Evolutionary conservation across 2,888 invertebrate genomes (phyloP).

Genomic region (Nezara viridula): DNA sequence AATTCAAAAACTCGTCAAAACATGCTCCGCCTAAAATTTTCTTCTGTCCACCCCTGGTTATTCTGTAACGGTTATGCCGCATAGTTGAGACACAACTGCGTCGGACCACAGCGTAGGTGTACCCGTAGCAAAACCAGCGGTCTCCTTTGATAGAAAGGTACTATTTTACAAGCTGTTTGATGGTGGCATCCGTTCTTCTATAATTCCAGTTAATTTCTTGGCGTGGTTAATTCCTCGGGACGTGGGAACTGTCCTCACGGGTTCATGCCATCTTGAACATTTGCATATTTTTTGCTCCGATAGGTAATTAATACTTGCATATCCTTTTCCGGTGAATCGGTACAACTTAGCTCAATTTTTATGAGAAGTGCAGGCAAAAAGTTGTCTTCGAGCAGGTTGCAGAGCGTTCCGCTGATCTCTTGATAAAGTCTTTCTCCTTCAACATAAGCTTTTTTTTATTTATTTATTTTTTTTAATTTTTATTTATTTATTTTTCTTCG

Average conservation of each 20-base stretch:
- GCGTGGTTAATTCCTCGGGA: background rate
- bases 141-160: background rate
- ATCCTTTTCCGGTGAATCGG: slow-evolving; percentile 44
- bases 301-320: slow-evolving; percentile 48
- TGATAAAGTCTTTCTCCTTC: background rate
- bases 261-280: slow-evolving; percentile 5
- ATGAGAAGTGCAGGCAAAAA: slow-evolving; percentile 11
- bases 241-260: slow-evolving; percentile 3
- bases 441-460: background rate
- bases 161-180: slow-evolving; percentile 38
- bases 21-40: no score
- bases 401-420: background rate
- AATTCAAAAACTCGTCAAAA: no score
- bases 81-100: background rate
- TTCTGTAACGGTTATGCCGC: no score
- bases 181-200: slow-evolving; percentile 6
- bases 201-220: background rate
- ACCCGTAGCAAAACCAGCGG: background rate
- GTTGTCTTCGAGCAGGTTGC: slow-evolving; percentile 19
- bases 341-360: slow-evolving; percentile 13
- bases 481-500: background rate
- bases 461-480: background rate
- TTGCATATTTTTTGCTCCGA: slow-evolving; percentile 45
- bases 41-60: no score
- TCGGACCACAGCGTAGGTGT: background rate